Percentiles rank a stretch among this genome's conserved stretches.
Evolutionary conservation across 2,797 vertebrate species (phyloP).

Genomic region (Nyctibius grandis): DNA sequence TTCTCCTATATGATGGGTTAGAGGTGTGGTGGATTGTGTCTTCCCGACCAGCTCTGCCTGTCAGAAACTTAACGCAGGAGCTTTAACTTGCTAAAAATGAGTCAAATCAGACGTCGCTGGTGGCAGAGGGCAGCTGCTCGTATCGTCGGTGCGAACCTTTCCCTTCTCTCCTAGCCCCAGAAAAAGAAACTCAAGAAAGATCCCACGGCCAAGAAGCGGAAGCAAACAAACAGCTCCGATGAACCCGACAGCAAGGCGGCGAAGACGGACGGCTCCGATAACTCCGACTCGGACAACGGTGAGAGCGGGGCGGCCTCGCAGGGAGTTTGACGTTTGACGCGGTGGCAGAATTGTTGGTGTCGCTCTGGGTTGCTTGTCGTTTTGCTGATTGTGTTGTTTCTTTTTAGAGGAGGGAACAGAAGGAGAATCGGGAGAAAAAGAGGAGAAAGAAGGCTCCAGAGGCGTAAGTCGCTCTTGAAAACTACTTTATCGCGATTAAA

Average conservation of each 20-base stretch:
- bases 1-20: accelerated
- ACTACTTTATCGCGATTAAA: accelerated
- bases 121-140: accelerated
- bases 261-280: slow-evolving; percentile 76
- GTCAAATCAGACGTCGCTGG: not conserved
- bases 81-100: not conserved
- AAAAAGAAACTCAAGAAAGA: slow-evolving; percentile 80
- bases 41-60: too few species aligned
- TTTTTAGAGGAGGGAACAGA: slow-evolving; percentile 73
- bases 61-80: not conserved
- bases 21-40: not conserved
- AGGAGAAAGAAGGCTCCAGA: slow-evolving; percentile 66
- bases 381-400: not conserved
- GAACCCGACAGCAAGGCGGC: slow-evolving; percentile 87
- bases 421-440: slow-evolving; percentile 68
- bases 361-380: not conserved
- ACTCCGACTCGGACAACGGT: slow-evolving; percentile 75
- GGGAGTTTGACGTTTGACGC: too few species aligned
- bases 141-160: not conserved
- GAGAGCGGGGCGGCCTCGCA: not conserved
- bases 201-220: slow-evolving; percentile 77
- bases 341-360: too few species aligned
- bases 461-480: slow-evolving; percentile 54
- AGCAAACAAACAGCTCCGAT: slow-evolving; percentile 76
- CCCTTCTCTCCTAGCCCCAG: not conserved